A percentile compares a stretch with the other conserved stretches of the same genome.
phyloP scores from a whole-genome alignment of 2,113 vertebrate species.

The Mohoua ochrocephala region DNA sequence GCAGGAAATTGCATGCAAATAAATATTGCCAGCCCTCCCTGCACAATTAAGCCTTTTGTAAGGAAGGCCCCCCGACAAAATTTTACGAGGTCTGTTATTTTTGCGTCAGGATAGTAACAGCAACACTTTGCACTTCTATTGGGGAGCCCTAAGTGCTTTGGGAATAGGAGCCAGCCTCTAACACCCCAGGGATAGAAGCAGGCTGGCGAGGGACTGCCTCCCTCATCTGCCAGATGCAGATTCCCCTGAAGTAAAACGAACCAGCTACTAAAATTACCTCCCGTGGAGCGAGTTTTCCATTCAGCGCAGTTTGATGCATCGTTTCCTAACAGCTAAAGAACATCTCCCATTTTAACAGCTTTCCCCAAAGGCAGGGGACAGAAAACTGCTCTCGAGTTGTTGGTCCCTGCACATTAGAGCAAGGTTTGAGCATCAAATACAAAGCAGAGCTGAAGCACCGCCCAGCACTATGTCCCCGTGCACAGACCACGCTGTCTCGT shows the following conservation, averaged over 20 bases:
- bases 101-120: not conserved
- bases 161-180: not conserved
- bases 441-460: not conserved
- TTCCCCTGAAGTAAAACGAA: conserved; percentile 15
- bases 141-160: not conserved
- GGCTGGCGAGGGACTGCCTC: not conserved
- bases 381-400: not conserved
- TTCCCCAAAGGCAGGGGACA: not conserved
- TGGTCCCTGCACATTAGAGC: not conserved
- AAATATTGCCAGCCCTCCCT: not conserved
- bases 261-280: conserved; percentile 31
- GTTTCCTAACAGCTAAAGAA: not conserved
- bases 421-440: not conserved
- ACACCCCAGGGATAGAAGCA: not conserved
- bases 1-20: conserved; percentile 30
- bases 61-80: not conserved
- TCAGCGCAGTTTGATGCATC: not conserved
- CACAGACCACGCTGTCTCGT: not conserved
- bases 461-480: fast-evolving
- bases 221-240: not conserved
- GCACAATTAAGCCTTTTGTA: conserved; percentile 9
- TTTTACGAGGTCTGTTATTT: not conserved
- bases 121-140: not conserved
- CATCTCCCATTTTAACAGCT: not conserved
- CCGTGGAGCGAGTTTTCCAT: not conserved